Conservation (phyloP, 2,888 invertebrate species). For the Meloe dianella region DNA sequence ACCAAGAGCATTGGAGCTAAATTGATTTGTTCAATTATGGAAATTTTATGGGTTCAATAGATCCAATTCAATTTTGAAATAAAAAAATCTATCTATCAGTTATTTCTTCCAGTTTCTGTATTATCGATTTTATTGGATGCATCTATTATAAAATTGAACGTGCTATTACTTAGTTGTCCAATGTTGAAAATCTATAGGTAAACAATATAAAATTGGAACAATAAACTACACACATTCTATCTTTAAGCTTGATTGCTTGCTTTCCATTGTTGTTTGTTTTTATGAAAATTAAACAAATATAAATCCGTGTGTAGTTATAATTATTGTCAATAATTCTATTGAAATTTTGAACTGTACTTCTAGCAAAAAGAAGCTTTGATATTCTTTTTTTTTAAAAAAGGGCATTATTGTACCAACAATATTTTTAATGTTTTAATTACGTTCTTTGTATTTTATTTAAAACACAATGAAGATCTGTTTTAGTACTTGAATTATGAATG, state of each 20-base stretch:
- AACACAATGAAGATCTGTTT: no score
- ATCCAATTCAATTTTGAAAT: neutral
- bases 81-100: neutral
- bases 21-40: constrained; percentile 23
- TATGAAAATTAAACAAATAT: neutral
- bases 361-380: no score
- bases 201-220: neutral
- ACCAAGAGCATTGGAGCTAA: neutral
- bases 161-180: neutral
- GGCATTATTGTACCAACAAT: no score
- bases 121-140: neutral
- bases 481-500: no score
- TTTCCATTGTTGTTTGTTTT: neutral
- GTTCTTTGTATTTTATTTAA: no score
- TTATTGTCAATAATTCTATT: neutral
- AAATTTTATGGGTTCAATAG: constrained; percentile 18
- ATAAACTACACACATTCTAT: neutral
- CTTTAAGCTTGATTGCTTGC: neutral
- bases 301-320: neutral
- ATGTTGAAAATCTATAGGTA: neutral
- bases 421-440: no score
- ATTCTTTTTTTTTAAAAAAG: no score
- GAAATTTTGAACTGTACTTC: neutral
- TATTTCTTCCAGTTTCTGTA: neutral
- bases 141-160: neutral